phyloP scores from a whole-genome alignment of 2,888 invertebrate genomes.

The Laothoe populi region DNA sequence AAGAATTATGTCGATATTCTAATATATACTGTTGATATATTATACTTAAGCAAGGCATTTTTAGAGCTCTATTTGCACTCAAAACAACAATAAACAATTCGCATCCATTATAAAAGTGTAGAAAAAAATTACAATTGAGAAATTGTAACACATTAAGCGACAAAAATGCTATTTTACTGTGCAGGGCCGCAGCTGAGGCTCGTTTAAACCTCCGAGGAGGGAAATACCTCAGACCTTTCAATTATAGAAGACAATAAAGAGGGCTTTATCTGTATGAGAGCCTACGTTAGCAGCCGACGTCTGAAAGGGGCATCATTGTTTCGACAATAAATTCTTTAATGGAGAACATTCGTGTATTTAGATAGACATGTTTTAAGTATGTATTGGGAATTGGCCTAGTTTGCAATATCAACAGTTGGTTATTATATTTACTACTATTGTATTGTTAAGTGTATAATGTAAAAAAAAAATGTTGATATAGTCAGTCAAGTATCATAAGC shows the following conservation, averaged over 20 bases:
- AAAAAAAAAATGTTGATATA: too few relatives aligned
- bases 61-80: not conserved
- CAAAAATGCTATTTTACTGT: conserved; percentile 64
- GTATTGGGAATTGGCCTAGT: not conserved
- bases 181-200: conserved; percentile 64
- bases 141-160: conserved; percentile 53
- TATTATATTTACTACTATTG: not conserved
- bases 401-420: not conserved
- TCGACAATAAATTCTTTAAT: conserved; percentile 37
- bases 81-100: conserved; percentile 35
- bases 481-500: too few relatives aligned
- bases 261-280: conserved; percentile 66
- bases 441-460: too few relatives aligned
- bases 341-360: conserved; percentile 29
- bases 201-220: conserved; percentile 64
- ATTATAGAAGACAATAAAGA: conserved; percentile 79
- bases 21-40: too few relatives aligned
- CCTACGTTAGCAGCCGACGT: conserved; percentile 44
- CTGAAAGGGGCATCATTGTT: conserved; percentile 46
- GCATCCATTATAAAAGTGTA: conserved; percentile 19
- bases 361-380: not conserved
- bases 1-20: too few relatives aligned
- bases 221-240: conserved; percentile 74
- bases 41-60: not conserved
- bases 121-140: conserved; percentile 45